Evolutionary conservation across 2,113 vertebrate species (phyloP).

Genomic region (Pan troglodytes): NHGRI_mPanTro3-v2.1_pri NC_072411.2:40224001-40224500

Average conservation of each 20-base stretch:
- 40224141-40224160: not conserved
- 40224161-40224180: not conserved
- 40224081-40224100: not conserved
- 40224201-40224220: not conserved
- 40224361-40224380: not conserved
- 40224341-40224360: not conserved
- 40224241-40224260: not conserved
- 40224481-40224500: not conserved
- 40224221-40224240: not conserved
- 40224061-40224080: not conserved
- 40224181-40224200: not conserved
- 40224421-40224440: not conserved
- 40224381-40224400: not conserved
- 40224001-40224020: constrained; percentile 42
- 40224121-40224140: not conserved
- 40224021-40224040: constrained; percentile 1
- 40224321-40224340: not conserved
- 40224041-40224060: not conserved
- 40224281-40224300: not conserved
- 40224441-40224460: not conserved
- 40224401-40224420: not conserved
- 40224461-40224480: not conserved
- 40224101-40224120: not conserved
- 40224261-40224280: not conserved
- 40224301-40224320: not conserved